Base-by-base conservation (phyloP, 2,888 invertebrate genomes). In the Onchidella celtica region DNA sequence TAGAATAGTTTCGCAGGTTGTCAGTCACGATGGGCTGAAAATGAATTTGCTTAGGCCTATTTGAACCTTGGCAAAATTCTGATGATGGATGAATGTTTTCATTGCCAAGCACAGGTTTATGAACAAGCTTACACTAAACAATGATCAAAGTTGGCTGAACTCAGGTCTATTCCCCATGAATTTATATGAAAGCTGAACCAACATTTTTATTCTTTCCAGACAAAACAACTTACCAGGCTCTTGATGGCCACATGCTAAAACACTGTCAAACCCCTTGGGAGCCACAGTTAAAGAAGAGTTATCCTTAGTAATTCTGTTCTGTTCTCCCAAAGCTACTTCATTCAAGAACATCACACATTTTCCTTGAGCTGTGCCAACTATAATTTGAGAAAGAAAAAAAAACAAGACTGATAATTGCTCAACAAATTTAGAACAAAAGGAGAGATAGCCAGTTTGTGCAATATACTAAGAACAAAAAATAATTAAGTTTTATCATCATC, bases 271-370 rank as follows among this genome's bases (percentile, higher is more conserved):
- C 11, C 93, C 94, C 6, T 74, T 63, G 0, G 94, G 94, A 3
- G 94, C 90, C 29, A 85, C 78, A n/a, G 83, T 91, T 24, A 94
- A 87, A 11, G 85, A 83, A 34, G 84, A 75, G 82, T 94, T 88
- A 80, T 92, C 92, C 17, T 17, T 61, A 0, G 80, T 85, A 34
- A 93, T 93, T 78, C 87, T 87, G n/a, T 92, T 84, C 83, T 93
- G 92, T 76, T 93, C 93, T 24, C 94, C 94, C 17, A 94, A 87
- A 0, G 90, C 93, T 4, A 93, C 94, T 81, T 94, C 94, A 85
- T 92, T 93, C 85, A 94, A 88, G 84, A 94, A 94, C 94, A 94
- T 94, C 47, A 94, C 92, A 32, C 93, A 93, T n/a, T 84, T 89
- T 4, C 89, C 88, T 29, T 88, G 87, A 9, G 91, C 88, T 55